A percentile compares a stretch with the other conserved stretches of the same genome.
Conservation (phyloP, 2,113 vertebrate species). For the Tamias sibiricus region DNA sequence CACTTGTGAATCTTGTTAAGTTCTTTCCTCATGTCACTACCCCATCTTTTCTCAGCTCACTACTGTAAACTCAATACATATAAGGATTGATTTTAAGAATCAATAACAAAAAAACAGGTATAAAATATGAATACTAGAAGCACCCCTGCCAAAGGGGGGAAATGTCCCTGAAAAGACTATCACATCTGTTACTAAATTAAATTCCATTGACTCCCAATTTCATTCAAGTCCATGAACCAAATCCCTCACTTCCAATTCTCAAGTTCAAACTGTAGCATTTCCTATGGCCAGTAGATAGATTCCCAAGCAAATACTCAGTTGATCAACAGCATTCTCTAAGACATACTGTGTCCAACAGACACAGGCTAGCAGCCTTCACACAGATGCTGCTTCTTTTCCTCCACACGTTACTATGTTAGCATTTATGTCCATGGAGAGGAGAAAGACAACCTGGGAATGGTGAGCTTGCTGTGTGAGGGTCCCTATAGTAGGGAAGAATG, state of each 20-base stretch:
- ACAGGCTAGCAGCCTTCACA: background rate
- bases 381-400: background rate
- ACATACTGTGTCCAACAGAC: background rate
- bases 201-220: background rate
- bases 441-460: background rate
- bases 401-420: background rate
- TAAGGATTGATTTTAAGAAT: background rate
- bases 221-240: background rate
- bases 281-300: background rate
- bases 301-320: background rate
- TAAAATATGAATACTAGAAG: background rate
- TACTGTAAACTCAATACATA: background rate
- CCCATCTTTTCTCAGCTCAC: background rate
- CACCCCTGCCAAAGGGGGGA: background rate
- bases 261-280: background rate
- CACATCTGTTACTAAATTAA: background rate
- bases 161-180: background rate
- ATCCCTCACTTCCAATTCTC: background rate
- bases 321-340: background rate
- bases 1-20: background rate
- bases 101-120: background rate
- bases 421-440: background rate
- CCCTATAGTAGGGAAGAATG: background rate
- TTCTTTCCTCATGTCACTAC: background rate
- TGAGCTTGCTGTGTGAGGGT: background rate